Conservation (phyloP, 2,888 invertebrate species). For the Eretmocerus hayati region DNA sequence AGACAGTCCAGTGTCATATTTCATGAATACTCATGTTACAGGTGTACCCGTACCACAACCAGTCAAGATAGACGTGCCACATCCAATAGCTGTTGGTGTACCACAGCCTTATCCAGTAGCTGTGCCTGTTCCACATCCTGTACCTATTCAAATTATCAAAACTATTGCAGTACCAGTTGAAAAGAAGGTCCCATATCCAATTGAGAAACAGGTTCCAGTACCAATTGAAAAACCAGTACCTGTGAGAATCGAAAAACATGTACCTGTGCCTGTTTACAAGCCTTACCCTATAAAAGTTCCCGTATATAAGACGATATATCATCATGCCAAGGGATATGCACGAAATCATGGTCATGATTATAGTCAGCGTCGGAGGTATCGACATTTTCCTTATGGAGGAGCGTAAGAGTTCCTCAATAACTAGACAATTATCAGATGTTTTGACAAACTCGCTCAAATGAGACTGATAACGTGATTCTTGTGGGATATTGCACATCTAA, state of each 20-base stretch:
- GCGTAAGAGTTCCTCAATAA: no score
- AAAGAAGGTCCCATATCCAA: constrained; percentile 65
- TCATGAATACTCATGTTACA: no score
- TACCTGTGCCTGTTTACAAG: constrained; percentile 62
- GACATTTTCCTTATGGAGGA: neutral
- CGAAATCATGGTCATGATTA: neutral
- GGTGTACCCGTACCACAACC: constrained; percentile 57
- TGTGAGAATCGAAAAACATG: constrained; percentile 61
- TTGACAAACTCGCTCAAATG: neutral
- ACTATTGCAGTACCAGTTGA: constrained; percentile 64
- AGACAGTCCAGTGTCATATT: no score
- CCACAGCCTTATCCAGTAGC: constrained; percentile 64
- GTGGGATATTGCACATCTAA: neutral
- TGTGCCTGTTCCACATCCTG: constrained; percentile 61
- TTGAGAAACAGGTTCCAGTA: constrained; percentile 60
- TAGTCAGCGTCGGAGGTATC: neutral
- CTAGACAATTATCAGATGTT: neutral
- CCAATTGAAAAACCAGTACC: constrained; percentile 64
- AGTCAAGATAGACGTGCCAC: constrained; percentile 54
- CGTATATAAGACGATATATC: constrained; percentile 65
- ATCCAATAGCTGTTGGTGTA: constrained; percentile 54
- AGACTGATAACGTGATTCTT: neutral
- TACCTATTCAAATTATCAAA: constrained; percentile 62
- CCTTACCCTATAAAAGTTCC: constrained; percentile 66
- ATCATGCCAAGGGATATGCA: constrained; percentile 53